phyloP scores from a whole-genome alignment of 2,797 vertebrate species.

The Lagocephalus sceleratus region DNA sequence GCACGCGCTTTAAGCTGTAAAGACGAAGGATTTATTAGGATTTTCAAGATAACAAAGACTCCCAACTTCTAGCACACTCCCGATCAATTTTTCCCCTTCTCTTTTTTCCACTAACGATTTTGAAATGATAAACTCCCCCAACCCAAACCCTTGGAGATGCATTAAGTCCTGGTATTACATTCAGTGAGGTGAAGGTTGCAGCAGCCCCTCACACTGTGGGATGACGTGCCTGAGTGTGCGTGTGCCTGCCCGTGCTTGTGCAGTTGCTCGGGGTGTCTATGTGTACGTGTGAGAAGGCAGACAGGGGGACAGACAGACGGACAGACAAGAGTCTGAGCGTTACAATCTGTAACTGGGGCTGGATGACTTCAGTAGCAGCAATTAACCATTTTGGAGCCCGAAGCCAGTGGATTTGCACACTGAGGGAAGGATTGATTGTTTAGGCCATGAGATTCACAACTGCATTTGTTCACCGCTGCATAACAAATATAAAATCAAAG shows the following conservation, averaged over 20 bases:
- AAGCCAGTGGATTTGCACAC: constrained; percentile 73
- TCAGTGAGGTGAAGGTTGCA: constrained; percentile 82
- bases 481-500: constrained; percentile 79
- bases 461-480: constrained; percentile 74
- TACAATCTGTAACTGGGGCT: constrained; percentile 42
- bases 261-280: constrained; percentile 37
- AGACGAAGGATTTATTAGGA: constrained; percentile 99
- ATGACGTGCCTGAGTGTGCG: constrained; percentile 56
- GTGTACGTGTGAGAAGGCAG: constrained; percentile 38
- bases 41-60: constrained; percentile 98
- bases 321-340: constrained; percentile 9
- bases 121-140: constrained; percentile 90
- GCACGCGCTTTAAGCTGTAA: constrained; percentile 97
- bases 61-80: constrained; percentile 97
- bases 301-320: constrained; percentile 15
- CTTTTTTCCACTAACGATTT: constrained; percentile 89
- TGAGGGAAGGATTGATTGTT: constrained; percentile 73
- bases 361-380: constrained; percentile 76
- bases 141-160: constrained; percentile 84
- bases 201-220: constrained; percentile 75
- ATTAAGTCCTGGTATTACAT: constrained; percentile 85
- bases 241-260: constrained; percentile 33
- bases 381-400: constrained; percentile 80
- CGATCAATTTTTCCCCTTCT: constrained; percentile 87
- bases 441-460: constrained; percentile 69